Evolutionary conservation across 1,140 invertebrate species (phyloP), one percentile per base, ranked within the genome.

Genomic region (Dufourea novaeangliae): DNA sequence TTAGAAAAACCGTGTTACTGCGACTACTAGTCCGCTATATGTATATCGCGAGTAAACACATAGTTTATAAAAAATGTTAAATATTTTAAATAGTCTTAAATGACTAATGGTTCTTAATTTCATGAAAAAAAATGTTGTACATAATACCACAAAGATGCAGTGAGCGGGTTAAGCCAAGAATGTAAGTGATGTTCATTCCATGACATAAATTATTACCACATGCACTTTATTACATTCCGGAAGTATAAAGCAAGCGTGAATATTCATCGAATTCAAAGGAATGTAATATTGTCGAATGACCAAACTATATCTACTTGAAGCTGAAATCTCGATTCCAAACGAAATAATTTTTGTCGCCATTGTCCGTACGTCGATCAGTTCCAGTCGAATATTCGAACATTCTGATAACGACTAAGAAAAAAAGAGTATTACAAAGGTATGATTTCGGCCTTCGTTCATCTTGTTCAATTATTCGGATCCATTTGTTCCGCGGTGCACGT

Each of bases 371-470:
- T 27, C 39, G 68, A 44, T 59, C 54, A 56, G 57, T 11, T 39
- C 12, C n/a, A 59, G 14, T 20, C 29, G 27, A 20, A 34, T 22
- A 69, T 39, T 20, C 32, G 50, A 22, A 54, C n/a, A 32, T 11
- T 39, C 56, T 27, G 68, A 71, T 71, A 71, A 71, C 69, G 69
- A 71, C n/a, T 3, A n/a, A 32, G 12, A 10, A 2, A 34, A 71
- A 71, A 71, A 71, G n/a, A 71, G 17, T n/a, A 20, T 22, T n/a
- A n/a, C n/a, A n/a, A n/a, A 39, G 69, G 62, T 71, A 71, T 50
- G 59, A 59, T 27, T 52, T 44, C 50, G 44, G 32, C 32, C 25
- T 46, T 12, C 61, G 46, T 22, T 54, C 59, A 73, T 64, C 61
- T 64, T 46, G 71, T 50, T 64, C 44, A 66, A 73, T 73, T 54